Evolutionary conservation across 1,140 invertebrate species (phyloP).

Genomic region (Scaptodrosophila lebanonensis): DNA sequence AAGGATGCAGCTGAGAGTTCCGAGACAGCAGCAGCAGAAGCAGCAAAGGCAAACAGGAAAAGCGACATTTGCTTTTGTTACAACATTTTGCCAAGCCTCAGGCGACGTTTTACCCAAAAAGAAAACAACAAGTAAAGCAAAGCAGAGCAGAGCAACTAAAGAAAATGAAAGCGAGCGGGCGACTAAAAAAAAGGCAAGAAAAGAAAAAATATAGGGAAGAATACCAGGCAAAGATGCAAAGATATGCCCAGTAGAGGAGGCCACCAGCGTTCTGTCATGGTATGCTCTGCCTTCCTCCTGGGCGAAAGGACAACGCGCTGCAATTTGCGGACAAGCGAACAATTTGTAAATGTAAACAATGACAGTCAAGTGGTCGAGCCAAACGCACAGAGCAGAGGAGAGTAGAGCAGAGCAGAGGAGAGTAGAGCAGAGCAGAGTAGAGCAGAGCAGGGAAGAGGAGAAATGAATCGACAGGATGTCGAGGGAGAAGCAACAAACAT

Average conservation of each 20-base stretch:
- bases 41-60: conserved; percentile 53
- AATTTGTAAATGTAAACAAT: conserved; percentile 75
- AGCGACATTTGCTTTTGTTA: conserved; percentile 71
- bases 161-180: conserved; percentile 16
- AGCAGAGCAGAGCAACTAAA: not conserved
- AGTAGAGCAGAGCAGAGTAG: not conserved
- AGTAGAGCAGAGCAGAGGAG: conserved; percentile 7
- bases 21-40: conserved; percentile 4
- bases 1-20: not conserved
- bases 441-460: conserved; percentile 3
- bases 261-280: no score
- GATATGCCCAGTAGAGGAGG: conserved; percentile 42
- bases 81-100: conserved; percentile 55
- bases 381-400: conserved; percentile 16
- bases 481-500: conserved; percentile 28
- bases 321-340: conserved; percentile 73
- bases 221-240: conserved; percentile 28
- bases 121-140: conserved; percentile 8
- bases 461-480: not conserved
- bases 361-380: conserved; percentile 62
- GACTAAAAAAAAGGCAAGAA: not conserved
- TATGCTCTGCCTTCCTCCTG: no score
- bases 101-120: conserved; percentile 32
- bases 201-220: not conserved
- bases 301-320: conserved; percentile 21